Percentiles rank a stretch among this genome's conserved stretches.
Evolutionary conservation across 2,888 invertebrate species (phyloP).

Genomic region (Drosophila emarginata): DNA sequence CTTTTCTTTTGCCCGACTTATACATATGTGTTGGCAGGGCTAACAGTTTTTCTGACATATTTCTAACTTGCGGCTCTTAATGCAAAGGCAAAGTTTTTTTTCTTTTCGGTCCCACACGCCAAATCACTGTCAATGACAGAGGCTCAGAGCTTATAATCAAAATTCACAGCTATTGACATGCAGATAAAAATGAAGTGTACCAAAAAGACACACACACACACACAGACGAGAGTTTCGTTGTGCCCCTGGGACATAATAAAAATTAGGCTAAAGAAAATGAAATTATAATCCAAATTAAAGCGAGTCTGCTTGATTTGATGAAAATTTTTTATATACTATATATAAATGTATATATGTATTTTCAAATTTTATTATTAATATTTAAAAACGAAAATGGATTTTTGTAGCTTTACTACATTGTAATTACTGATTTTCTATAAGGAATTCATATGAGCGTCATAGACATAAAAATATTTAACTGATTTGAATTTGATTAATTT

Average conservation of each 20-base stretch:
- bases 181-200: slow-evolving; percentile 8
- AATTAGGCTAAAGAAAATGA: neutral
- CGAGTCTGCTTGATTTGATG: neutral
- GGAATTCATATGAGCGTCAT: too few relatives aligned
- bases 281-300: slow-evolving; percentile 2
- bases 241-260: neutral
- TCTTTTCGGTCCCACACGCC: slow-evolving; percentile 19
- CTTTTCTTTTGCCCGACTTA: slow-evolving; percentile 7
- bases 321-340: neutral
- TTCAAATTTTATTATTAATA: neutral
- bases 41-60: slow-evolving; percentile 41
- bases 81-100: slow-evolving; percentile 39
- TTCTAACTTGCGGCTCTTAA: slow-evolving; percentile 34
- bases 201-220: neutral
- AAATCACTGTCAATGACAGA: slow-evolving; percentile 51
- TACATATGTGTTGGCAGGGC: slow-evolving; percentile 11
- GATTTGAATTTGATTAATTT: too few relatives aligned
- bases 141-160: slow-evolving; percentile 42
- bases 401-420: too few relatives aligned
- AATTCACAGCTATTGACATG: slow-evolving; percentile 36
- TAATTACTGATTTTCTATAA: too few relatives aligned
- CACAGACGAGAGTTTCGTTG: neutral
- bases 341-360: neutral
- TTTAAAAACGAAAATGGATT: too few relatives aligned
- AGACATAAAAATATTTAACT: too few relatives aligned